Base-by-base conservation (phyloP, 2,888 invertebrate species). In the Metalampra italica region DNA sequence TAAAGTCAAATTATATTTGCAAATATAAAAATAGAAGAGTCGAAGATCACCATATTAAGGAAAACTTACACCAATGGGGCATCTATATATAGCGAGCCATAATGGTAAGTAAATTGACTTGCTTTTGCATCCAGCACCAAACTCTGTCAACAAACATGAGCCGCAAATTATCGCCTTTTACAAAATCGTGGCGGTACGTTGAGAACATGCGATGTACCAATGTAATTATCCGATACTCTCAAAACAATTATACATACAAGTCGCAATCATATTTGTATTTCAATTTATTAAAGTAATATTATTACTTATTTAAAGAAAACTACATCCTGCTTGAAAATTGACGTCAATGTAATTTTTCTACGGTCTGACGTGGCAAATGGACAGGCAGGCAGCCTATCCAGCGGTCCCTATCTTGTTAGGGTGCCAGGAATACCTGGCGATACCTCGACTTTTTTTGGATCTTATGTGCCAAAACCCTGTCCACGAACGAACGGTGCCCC, bases 91-190 rank as follows among this genome's bases (percentile, higher is more conserved):
- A 11, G 15, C 39, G 13, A 14, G 3, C 39, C 14, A 39, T 14
- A 39, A 39, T 39, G 39, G 32, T 5, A 11, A 32, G 13, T 13
- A 22, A 14, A 44, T 36, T 22, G 32, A 29, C 30, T 30, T 12
- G 29, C 34, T 41, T 47, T 43, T 40, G 38, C 22, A 36, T 14
- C 30, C 5, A 9, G 7, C 14, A 14, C 7, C 37, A 8, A 46
- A 45, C 9, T 34, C 34, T 2, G 32, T 40, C 44, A 47, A 47
- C 41, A 34, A 44, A 13, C 48, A 44, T 45, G 47, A 51, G 37
- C 29, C 29, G 37, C 8, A 30, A 40, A 37, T 51, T 48, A 51
- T 45, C 48, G 30, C 50, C 46, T 46, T 38, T 36, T 34, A 41
- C 38, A 22, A 32, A 42, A 42, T 41, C 42, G 42, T 39, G 37